Evolutionary conservation across 2,113 vertebrate genomes (phyloP).

Genomic region (Climacteris rufus): DNA sequence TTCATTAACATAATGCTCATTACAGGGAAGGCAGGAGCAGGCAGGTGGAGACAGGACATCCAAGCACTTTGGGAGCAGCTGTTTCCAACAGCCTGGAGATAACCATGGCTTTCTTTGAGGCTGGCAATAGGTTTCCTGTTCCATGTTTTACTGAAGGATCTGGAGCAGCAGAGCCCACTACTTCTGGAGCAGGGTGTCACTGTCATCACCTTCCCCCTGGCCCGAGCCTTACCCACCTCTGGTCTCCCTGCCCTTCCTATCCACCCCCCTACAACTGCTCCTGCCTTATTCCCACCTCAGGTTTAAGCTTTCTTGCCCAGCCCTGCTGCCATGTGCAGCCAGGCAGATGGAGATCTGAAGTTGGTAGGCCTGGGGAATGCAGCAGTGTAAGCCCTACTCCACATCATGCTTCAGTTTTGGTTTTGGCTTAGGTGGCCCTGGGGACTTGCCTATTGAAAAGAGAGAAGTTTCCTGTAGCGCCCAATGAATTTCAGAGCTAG

Average conservation of each 20-base stretch:
- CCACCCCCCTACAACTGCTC: background rate
- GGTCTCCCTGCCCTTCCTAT: background rate
- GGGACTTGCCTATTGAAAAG: background rate
- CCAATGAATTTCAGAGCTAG: background rate
- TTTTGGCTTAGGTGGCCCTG: background rate
- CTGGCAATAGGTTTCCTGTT: background rate
- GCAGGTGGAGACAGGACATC: slow-evolving; percentile 6
- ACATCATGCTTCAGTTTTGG: background rate
- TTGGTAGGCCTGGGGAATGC: background rate
- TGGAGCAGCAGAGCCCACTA: background rate
- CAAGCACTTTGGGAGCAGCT: background rate
- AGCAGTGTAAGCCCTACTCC: background rate
- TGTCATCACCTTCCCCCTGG: background rate
- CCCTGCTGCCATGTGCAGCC: background rate
- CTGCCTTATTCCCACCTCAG: background rate
- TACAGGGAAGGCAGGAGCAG: background rate
- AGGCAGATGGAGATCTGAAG: background rate
- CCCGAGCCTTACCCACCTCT: background rate
- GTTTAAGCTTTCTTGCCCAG: background rate
- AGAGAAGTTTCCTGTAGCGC: background rate
- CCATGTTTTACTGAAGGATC: background rate
- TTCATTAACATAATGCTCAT: background rate
- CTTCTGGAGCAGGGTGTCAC: background rate
- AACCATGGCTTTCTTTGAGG: background rate
- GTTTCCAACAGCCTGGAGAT: background rate